These are phyloP conservation scores for Serranus cabrilla DNA, from an alignment of 2,797 vertebrate species.

Conservation along the genomic window DNA sequence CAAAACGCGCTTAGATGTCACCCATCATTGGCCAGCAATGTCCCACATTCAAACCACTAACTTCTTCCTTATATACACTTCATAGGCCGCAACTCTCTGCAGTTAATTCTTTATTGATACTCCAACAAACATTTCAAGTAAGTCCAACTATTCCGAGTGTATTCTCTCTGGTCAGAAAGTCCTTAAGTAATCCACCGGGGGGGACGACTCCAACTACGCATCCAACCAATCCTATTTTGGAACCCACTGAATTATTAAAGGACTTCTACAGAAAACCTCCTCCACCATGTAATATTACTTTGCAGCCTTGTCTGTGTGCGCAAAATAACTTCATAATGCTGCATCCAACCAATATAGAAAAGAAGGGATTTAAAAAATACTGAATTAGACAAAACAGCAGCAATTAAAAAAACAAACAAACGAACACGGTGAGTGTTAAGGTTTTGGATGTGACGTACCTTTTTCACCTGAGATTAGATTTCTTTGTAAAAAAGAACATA, in stretches of 20 bases:
- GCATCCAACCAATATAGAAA: slow-evolving; percentile 31
- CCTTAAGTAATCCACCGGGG: slow-evolving; percentile 23
- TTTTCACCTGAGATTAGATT: slow-evolving; percentile 79
- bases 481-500: slow-evolving; percentile 53
- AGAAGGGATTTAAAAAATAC: slow-evolving; percentile 25
- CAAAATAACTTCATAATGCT: slow-evolving; percentile 44
- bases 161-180: slow-evolving; percentile 24
- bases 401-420: not conserved
- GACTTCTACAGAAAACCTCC: slow-evolving; percentile 43
- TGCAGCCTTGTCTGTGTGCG: slow-evolving; percentile 21
- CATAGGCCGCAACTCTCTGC: slow-evolving; percentile 43
- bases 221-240: slow-evolving; percentile 25
- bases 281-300: slow-evolving; percentile 28
- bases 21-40: slow-evolving; percentile 86
- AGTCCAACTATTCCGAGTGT: slow-evolving; percentile 46
- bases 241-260: slow-evolving; percentile 51
- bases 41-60: slow-evolving; percentile 66
- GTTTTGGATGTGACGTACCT: slow-evolving; percentile 56
- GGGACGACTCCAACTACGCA: slow-evolving; percentile 4
- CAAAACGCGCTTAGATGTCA: slow-evolving; percentile 51
- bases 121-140: slow-evolving; percentile 68
- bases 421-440: slow-evolving; percentile 41
- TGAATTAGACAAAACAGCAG: slow-evolving; percentile 36
- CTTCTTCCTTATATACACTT: slow-evolving; percentile 52
- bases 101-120: slow-evolving; percentile 11